These are phyloP conservation scores for Gandaritis pyraliata DNA, from an alignment of 2,888 invertebrate genomes.

Conservation along the genomic window DNA sequence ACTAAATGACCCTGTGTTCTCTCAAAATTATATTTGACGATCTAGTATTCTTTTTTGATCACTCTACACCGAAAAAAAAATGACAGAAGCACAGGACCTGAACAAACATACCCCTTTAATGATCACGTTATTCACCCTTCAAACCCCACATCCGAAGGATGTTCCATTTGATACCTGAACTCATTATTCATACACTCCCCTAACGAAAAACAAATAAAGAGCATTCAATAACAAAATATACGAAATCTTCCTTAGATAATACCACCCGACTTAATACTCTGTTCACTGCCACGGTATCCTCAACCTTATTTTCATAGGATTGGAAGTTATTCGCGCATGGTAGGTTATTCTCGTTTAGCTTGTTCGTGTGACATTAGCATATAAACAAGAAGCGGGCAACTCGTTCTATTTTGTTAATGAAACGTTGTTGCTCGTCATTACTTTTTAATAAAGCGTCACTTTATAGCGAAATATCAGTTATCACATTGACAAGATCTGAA, in stretches of 20 bases:
- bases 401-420: conserved; percentile 43
- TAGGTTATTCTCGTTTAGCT: conserved; percentile 33
- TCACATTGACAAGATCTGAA: neutral
- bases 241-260: conserved; percentile 40
- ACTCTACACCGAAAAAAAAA: neutral
- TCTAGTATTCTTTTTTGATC: too few relatives aligned
- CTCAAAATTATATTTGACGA: too few relatives aligned
- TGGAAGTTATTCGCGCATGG: conserved; percentile 18
- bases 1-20: too few relatives aligned
- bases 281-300: conserved; percentile 9
- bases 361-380: conserved; percentile 46
- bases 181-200: conserved; percentile 22
- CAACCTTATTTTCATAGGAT: conserved; percentile 1
- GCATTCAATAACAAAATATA: conserved; percentile 39
- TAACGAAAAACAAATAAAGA: conserved; percentile 35
- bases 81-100: neutral
- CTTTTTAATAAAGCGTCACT: conserved; percentile 40
- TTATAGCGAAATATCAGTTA: conserved; percentile 12
- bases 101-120: neutral
- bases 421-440: conserved; percentile 39
- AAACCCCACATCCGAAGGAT: neutral
- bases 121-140: neutral
- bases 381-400: conserved; percentile 47
- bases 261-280: conserved; percentile 29
- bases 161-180: conserved; percentile 2